Conservation (phyloP, 2,888 invertebrate genomes). For the Lasioglossum pauxillum region DNA sequence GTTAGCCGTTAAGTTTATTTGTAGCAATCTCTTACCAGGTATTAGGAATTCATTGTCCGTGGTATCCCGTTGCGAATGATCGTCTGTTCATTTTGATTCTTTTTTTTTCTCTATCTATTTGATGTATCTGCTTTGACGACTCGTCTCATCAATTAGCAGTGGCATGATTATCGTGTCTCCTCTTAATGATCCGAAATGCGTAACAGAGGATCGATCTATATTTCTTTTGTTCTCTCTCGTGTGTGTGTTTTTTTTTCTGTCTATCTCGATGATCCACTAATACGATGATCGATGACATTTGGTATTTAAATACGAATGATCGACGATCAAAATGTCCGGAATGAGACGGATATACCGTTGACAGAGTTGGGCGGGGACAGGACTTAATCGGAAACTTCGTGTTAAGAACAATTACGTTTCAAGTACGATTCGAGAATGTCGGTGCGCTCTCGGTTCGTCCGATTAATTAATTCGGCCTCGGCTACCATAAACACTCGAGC, state of each 20-base stretch:
- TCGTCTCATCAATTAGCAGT: slow-evolving; percentile 5
- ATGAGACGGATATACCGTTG: slow-evolving; percentile 44
- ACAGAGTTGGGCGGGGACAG: neutral
- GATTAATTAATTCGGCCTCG: neutral
- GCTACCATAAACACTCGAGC: neutral
- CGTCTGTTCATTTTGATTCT: slow-evolving; percentile 37
- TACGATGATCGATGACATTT: slow-evolving; percentile 3
- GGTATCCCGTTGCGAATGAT: neutral
- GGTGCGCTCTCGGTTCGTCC: neutral
- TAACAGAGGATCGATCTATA: slow-evolving; percentile 23
- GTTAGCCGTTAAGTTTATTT: slow-evolving; percentile 11
- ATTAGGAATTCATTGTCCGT: slow-evolving; percentile 5
- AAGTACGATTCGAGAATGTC: neutral
- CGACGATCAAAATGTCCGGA: slow-evolving; percentile 38
- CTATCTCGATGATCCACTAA: slow-evolving; percentile 23
- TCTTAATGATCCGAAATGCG: slow-evolving; percentile 17
- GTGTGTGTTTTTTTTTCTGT: neutral
- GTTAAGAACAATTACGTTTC: neutral
- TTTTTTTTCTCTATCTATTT: neutral
- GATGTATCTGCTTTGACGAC: slow-evolving; percentile 16
- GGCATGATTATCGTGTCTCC: slow-evolving; percentile 25
- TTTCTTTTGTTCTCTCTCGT: slow-evolving; percentile 6
- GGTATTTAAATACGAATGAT: slow-evolving; percentile 28
- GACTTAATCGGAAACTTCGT: neutral
- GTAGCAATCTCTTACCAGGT: neutral